Conservation (phyloP, 2,797 vertebrate genomes). For the Danio choprae region DNA sequence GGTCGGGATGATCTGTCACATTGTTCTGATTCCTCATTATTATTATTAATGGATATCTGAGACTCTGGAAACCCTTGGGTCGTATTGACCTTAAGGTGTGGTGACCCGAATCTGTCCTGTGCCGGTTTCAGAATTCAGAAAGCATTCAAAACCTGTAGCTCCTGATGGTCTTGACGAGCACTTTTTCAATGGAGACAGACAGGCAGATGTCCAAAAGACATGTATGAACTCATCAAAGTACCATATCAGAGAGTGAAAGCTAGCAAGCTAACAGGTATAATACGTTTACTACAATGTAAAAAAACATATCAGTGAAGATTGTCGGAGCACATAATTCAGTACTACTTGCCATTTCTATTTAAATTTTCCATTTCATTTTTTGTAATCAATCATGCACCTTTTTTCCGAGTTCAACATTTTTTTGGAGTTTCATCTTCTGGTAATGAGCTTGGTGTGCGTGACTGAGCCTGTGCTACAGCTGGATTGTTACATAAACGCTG, state of each 20-base stretch:
- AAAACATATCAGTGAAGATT: no score
- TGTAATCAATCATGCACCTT: no score
- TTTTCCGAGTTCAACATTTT: no score
- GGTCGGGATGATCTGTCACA: conserved; percentile 1
- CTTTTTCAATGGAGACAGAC: not conserved
- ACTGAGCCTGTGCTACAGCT: conserved; percentile 9
- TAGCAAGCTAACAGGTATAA: no score
- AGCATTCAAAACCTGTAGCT: conserved; percentile 2
- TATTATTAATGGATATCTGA: conserved; percentile 3
- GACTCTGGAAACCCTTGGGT: not conserved
- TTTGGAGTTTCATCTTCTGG: not conserved
- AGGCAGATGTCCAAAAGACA: not conserved
- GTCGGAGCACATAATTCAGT: no score
- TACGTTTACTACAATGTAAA: no score
- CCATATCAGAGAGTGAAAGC: not conserved
- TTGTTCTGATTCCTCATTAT: not conserved
- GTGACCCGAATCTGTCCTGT: not conserved
- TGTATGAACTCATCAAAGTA: not conserved
- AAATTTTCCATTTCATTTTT: no score
- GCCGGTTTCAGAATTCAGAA: conserved; percentile 19
- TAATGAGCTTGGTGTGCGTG: conserved; percentile 9
- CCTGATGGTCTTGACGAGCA: not conserved
- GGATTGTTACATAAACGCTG: not conserved
- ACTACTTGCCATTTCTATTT: no score
- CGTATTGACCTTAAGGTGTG: not conserved